Percentiles rank a stretch among this genome's conserved stretches.
Evolutionary conservation across 2,113 vertebrate species (phyloP).

Genomic region (Pionites leucogaster): DNA sequence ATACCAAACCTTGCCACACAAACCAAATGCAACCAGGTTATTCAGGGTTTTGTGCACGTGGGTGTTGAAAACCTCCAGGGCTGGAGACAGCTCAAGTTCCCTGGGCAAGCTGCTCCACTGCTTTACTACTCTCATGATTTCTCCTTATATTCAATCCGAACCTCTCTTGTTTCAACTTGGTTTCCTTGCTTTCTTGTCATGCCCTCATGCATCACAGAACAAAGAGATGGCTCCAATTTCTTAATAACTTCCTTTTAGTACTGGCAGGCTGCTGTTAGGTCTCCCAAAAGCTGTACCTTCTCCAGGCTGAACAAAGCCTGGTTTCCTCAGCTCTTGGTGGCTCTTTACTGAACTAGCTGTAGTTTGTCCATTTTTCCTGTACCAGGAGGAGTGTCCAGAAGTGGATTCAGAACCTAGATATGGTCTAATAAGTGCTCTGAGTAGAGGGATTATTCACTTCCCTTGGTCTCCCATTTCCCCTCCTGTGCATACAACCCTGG

Average conservation of each 20-base stretch:
- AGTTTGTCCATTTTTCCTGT: neutral
- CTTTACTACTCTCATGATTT: neutral
- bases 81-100: neutral
- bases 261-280: neutral
- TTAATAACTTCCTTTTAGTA: neutral
- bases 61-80: neutral
- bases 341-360: neutral
- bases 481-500: neutral
- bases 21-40: neutral
- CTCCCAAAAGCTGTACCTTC: neutral
- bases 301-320: neutral
- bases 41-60: neutral
- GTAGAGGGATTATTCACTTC: neutral
- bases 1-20: neutral
- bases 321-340: neutral
- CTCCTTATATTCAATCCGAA: neutral
- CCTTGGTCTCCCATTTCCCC: neutral
- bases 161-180: neutral
- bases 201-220: neutral
- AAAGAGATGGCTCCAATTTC: neutral
- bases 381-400: neutral
- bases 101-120: neutral
- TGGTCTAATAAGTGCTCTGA: neutral
- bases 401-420: neutral
- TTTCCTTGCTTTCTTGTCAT: neutral